Evolutionary conservation across 2,113 vertebrate genomes (phyloP), one percentile per base, ranked within the genome.

Genomic region (Thinocorus orbignyianus): DNA sequence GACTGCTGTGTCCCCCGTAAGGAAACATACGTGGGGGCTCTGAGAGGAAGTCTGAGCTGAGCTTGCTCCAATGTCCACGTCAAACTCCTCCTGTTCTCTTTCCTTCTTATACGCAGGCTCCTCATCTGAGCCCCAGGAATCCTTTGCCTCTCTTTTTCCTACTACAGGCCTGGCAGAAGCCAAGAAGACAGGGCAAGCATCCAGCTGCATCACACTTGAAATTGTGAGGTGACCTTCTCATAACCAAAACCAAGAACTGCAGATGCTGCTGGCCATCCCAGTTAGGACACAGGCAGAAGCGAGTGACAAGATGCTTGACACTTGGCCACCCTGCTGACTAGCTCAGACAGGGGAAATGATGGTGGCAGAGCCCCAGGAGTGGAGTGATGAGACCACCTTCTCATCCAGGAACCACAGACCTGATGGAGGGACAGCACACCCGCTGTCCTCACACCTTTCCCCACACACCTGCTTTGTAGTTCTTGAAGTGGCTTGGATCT

Each of bases 1-100:
- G 17, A 55, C n/a, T 39, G 30, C 58, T 31, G 28, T 1, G 1
- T 78, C 52, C 9, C 19, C 42, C 1, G 0, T 26, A 22, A 71
- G 26, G 13, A 71, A 46, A 8, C 41, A 16, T 26, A 28, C 0
- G 1, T 8, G 31, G 15, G 6, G 31, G 24, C 52, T 72, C 41
- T 39, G 35, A 71, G 19, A 62, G 12, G 31, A 86, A 81, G 31
- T 31, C 23, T n/a, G 65, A 87, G 60, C 55, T 0, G 1, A 74
- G 33, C 24, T 64, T 74, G 35, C n/a, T 19, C 44, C 1, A 1
- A 48, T 5, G 5, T 17, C 49, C 22, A 7, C 11, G 13, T 52
- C 70, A 71, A 58, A 23, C 37, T 57, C 37, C 13, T 33, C 30
- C 22, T 52, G 20, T 55, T 60, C 25, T 37, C 9, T 13, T 55